These are phyloP conservation scores for Zelostemma sp. DNA, from an alignment of 1,140 invertebrate species.

Conservation along the genomic window DNA sequence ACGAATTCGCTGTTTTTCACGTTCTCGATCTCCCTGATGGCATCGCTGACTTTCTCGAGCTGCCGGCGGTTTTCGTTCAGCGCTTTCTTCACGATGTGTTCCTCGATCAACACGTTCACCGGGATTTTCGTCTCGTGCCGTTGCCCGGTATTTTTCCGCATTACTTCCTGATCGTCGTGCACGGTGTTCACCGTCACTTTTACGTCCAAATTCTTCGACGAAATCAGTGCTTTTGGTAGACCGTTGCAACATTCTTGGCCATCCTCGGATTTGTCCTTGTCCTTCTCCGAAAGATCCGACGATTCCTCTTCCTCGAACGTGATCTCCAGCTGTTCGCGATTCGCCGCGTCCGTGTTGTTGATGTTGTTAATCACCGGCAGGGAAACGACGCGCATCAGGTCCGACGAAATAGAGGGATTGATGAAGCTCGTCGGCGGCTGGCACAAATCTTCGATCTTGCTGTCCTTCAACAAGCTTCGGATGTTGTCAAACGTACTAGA, in stretches of 20 bases:
- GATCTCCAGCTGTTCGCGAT: slow-evolving; percentile 50
- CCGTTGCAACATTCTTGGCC: slow-evolving; percentile 55
- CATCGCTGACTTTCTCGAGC: slow-evolving; percentile 65
- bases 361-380: slow-evolving; percentile 75
- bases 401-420: slow-evolving; percentile 70
- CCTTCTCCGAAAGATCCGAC: slow-evolving; percentile 55
- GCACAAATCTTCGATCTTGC: slow-evolving; percentile 68
- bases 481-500: slow-evolving; percentile 86
- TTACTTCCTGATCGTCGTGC: slow-evolving; percentile 27
- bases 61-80: slow-evolving; percentile 66
- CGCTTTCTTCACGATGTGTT: slow-evolving; percentile 67
- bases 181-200: slow-evolving; percentile 31
- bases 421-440: slow-evolving; percentile 70
- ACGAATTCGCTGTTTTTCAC: slow-evolving; percentile 59
- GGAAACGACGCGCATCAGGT: slow-evolving; percentile 77
- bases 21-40: slow-evolving; percentile 66
- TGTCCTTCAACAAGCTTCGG: slow-evolving; percentile 76
- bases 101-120: slow-evolving; percentile 64
- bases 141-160: slow-evolving; percentile 26
- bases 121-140: slow-evolving; percentile 59
- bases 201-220: slow-evolving; percentile 55
- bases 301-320: slow-evolving; percentile 59
- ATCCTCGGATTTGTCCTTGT: slow-evolving; percentile 40
- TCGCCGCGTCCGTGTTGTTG: slow-evolving; percentile 67
- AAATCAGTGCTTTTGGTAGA: slow-evolving; percentile 35